Evolutionary conservation across 2,797 vertebrate genomes (phyloP).

Genomic region (Sebastes alutus): DNA sequence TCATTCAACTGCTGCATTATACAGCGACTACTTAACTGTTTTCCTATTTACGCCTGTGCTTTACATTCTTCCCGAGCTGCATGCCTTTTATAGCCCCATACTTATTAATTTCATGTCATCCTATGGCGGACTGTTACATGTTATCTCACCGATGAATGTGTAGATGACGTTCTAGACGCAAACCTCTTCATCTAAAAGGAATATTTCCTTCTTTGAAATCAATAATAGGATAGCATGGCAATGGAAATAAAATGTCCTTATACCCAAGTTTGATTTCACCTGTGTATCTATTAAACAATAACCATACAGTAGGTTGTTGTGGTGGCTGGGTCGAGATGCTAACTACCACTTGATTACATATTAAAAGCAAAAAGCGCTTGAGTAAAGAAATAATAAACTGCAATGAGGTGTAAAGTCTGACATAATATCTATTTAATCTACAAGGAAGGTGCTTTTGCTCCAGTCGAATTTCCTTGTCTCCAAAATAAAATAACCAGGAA

Average conservation of each 20-base stretch:
- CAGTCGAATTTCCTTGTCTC: neutral
- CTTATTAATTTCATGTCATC: slow-evolving; percentile 8
- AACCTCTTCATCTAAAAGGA: neutral
- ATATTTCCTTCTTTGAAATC: neutral
- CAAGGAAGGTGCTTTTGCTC: neutral
- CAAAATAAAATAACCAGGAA: neutral
- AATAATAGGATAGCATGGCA: neutral
- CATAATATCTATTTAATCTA: neutral
- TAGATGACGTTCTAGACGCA: neutral
- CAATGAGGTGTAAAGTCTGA: neutral
- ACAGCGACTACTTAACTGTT: slow-evolving; percentile 22
- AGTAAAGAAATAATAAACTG: neutral
- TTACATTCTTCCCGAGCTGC: neutral
- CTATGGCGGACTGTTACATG: neutral
- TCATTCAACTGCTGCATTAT: slow-evolving; percentile 34
- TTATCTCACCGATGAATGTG: slow-evolving; percentile 8
- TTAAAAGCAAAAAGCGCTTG: neutral
- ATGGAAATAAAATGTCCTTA: neutral
- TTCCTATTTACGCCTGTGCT: slow-evolving; percentile 22
- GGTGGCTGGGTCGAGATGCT: neutral
- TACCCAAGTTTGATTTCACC: neutral
- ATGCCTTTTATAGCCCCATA: slow-evolving; percentile 10
- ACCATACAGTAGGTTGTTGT: neutral
- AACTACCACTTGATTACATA: neutral
- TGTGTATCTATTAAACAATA: neutral